phyloP scores from a whole-genome alignment of 2,888 invertebrate genomes.

The Xanthia icteritia region DNA sequence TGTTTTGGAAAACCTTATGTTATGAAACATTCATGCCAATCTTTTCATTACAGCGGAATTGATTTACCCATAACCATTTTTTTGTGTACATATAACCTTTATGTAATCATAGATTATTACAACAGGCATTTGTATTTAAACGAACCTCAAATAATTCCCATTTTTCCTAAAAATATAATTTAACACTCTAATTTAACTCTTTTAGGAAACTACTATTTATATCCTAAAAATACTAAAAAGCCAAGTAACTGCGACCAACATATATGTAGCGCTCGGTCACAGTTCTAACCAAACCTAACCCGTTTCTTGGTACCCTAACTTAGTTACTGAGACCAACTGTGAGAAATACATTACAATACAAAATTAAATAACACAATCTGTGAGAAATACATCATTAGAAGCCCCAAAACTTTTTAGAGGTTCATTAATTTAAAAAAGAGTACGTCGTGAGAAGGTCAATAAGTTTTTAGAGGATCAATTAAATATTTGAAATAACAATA shows the following conservation, averaged over 20 bases:
- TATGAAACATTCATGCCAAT: background rate
- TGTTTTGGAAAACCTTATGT: background rate
- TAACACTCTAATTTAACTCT: too few species aligned
- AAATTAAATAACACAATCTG: too few species aligned
- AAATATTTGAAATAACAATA: background rate
- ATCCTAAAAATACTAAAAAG: background rate
- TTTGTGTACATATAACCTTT: too few species aligned
- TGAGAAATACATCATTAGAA: too few species aligned
- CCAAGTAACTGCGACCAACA: background rate
- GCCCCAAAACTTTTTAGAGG: background rate
- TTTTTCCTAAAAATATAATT: background rate
- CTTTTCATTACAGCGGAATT: background rate
- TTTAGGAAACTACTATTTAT: too few species aligned
- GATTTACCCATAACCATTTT: too few species aligned
- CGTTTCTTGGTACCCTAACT: background rate
- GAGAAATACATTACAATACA: background rate
- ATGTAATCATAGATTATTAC: background rate
- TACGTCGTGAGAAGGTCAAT: too few species aligned
- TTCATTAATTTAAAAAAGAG: background rate
- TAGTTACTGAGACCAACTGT: background rate
- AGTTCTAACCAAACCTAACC: background rate
- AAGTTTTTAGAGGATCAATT: background rate
- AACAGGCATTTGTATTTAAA: too few species aligned
- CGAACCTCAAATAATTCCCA: background rate
- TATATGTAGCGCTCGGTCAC: background rate